A percentile compares a stretch with the other conserved stretches of the same genome.
Evolutionary conservation across 2,888 invertebrate species (phyloP).

Genomic region (Tinea trinotella): DNA sequence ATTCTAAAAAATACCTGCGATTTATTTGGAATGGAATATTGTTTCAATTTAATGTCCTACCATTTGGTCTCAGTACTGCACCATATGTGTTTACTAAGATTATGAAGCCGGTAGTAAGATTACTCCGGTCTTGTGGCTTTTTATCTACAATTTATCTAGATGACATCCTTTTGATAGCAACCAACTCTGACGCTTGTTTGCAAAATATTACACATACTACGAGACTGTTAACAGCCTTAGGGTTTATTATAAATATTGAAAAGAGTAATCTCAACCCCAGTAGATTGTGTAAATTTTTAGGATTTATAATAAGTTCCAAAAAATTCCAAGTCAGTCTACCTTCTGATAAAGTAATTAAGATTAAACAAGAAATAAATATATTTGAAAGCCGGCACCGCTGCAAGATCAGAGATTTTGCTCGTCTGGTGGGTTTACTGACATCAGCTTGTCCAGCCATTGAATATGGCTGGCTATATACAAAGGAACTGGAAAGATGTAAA

Average conservation of each 20-base stretch:
- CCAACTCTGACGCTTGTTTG: background rate
- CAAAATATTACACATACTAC: background rate
- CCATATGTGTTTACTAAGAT: too few species aligned
- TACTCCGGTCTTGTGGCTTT: background rate
- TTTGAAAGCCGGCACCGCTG: background rate
- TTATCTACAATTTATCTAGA: conserved; percentile 15
- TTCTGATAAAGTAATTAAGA: background rate
- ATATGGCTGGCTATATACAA: conserved; percentile 21
- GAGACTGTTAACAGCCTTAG: background rate
- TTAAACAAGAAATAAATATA: background rate
- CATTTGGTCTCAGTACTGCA: too few species aligned
- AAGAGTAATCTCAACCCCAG: conserved; percentile 12
- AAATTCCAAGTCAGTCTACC: background rate
- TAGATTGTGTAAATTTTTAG: conserved; percentile 16
- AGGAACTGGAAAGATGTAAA: conserved; percentile 21
- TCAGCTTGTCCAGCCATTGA: too few species aligned
- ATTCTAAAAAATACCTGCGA: conserved; percentile 19
- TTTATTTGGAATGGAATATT: conserved; percentile 16
- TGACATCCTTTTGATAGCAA: conserved; percentile 6
- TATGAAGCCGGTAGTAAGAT: conserved; percentile 8
- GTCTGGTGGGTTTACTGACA: conserved; percentile 19
- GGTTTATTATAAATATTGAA: conserved; percentile 15
- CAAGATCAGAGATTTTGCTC: conserved; percentile 21
- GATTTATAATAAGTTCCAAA: conserved; percentile 11
- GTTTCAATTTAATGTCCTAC: conserved; percentile 21